These are phyloP conservation scores for Ianthella basta DNA, from an alignment of 37 sponge, comb jelly and placozoan genomes.

Conservation along the genomic window DNA sequence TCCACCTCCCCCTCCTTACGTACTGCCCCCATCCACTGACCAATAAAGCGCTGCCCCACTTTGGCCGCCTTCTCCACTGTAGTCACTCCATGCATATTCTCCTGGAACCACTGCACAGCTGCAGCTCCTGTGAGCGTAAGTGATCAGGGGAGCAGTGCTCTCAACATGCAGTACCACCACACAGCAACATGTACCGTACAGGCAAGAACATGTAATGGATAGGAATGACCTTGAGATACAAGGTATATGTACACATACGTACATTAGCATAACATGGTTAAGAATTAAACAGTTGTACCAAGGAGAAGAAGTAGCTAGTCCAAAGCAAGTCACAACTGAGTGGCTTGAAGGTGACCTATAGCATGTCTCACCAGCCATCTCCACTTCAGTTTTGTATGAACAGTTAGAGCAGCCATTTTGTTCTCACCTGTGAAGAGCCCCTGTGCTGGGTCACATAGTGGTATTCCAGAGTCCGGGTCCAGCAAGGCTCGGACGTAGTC, in stretches of 20 bases:
- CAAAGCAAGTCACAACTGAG: no score
- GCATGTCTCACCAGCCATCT: no score
- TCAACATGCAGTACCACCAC: no score
- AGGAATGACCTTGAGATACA: background rate
- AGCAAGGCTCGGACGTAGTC: conserved; percentile 15
- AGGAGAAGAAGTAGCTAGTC: no score
- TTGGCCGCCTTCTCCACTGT: conserved; percentile 30
- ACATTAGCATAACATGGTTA: no score
- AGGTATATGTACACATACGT: no score
- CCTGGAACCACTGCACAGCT: conserved; percentile 72
- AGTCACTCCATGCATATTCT: conserved; percentile 66
- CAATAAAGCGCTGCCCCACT: conserved; percentile 41
- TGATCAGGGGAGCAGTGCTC: background rate
- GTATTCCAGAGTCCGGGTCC: conserved; percentile 16
- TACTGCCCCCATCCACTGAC: background rate
- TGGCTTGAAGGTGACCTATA: no score
- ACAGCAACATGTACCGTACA: no score
- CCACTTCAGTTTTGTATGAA: no score
- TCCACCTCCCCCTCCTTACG: no score
- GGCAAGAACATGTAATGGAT: background rate
- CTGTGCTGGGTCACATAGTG: background rate
- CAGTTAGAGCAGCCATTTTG: background rate
- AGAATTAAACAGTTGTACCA: no score
- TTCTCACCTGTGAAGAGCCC: conserved; percentile 7
- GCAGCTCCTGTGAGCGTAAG: conserved; percentile 34